A percentile compares a stretch with the other conserved stretches of the same genome.
Evolutionary conservation across 1,140 invertebrate species (phyloP).

Genomic region (Sinonovacula constricta): DNA sequence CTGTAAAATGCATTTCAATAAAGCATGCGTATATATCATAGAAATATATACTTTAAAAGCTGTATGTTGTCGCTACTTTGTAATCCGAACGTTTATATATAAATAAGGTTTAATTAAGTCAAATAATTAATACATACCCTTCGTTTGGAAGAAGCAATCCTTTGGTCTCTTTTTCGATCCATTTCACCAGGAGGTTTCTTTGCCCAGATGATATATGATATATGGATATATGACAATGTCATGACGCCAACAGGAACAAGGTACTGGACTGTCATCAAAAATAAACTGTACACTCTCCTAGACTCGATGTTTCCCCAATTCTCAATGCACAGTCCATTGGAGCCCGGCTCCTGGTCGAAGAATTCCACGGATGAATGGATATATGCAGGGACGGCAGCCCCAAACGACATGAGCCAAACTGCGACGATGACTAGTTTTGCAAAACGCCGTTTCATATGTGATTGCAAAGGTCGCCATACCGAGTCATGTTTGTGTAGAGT

Average conservation of each 20-base stretch:
- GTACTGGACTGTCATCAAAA: background rate
- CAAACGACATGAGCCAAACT: background rate
- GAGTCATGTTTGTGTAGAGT: background rate
- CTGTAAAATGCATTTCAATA: too few relatives aligned
- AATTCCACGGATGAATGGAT: background rate
- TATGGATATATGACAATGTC: background rate
- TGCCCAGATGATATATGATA: background rate
- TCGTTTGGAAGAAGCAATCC: conserved; percentile 1
- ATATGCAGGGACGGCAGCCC: background rate
- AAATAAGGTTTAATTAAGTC: too few relatives aligned
- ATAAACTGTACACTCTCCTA: background rate
- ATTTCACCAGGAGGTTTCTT: background rate
- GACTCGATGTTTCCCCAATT: background rate
- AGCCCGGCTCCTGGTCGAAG: background rate
- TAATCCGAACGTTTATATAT: too few relatives aligned
- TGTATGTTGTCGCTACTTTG: too few relatives aligned
- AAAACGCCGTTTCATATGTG: background rate
- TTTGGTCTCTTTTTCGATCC: conserved; percentile 1
- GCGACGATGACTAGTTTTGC: background rate
- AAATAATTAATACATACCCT: background rate
- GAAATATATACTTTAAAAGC: too few relatives aligned
- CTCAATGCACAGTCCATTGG: background rate
- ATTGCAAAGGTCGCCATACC: background rate
- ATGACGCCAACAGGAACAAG: background rate
- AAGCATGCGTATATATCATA: too few relatives aligned